These are phyloP conservation scores for Ctenochaetus hawaiiensis DNA, from an alignment of 2,797 vertebrate genomes.

Conservation along the genomic window DNA sequence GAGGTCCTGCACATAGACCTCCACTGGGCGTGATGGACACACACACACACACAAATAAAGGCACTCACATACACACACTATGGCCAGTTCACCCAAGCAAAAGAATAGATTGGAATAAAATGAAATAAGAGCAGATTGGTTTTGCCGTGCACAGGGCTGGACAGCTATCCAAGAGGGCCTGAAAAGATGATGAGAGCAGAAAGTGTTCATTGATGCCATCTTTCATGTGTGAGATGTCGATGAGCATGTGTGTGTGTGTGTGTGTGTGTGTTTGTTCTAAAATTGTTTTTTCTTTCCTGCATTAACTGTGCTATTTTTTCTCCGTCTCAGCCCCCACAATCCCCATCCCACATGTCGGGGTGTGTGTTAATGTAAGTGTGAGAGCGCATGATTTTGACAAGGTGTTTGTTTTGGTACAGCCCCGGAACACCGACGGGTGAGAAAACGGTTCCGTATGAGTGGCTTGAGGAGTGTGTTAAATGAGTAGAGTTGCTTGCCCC, in stretches of 20 bases:
- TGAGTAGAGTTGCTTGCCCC: conserved; percentile 50
- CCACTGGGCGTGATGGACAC: conserved; percentile 51
- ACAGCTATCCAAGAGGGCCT: conserved; percentile 54
- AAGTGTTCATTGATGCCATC: conserved; percentile 68
- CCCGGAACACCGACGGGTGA: conserved; percentile 48
- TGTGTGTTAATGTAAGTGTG: conserved; percentile 42
- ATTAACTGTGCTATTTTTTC: conserved; percentile 31
- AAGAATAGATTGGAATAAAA: conserved; percentile 70
- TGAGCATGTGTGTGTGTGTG: conserved; percentile 27
- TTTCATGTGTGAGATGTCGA: conserved; percentile 56
- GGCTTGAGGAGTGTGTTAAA: conserved; percentile 55
- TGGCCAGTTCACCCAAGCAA: conserved; percentile 67
- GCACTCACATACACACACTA: conserved; percentile 32
- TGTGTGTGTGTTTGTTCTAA: conserved; percentile 37
- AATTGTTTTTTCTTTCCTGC: conserved; percentile 51
- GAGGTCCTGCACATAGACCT: conserved; percentile 63
- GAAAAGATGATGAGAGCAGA: conserved; percentile 71
- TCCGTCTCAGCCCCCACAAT: neutral
- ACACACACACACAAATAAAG: conserved; percentile 29
- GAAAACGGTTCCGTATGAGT: conserved; percentile 47
- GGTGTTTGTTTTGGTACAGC: conserved; percentile 59
- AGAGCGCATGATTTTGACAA: conserved; percentile 50
- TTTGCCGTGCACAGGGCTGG: conserved; percentile 55
- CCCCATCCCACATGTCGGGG: neutral
- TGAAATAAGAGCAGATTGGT: conserved; percentile 76